phyloP scores from a whole-genome alignment of 2,888 invertebrate species.

The Thymelicus acteon region DNA sequence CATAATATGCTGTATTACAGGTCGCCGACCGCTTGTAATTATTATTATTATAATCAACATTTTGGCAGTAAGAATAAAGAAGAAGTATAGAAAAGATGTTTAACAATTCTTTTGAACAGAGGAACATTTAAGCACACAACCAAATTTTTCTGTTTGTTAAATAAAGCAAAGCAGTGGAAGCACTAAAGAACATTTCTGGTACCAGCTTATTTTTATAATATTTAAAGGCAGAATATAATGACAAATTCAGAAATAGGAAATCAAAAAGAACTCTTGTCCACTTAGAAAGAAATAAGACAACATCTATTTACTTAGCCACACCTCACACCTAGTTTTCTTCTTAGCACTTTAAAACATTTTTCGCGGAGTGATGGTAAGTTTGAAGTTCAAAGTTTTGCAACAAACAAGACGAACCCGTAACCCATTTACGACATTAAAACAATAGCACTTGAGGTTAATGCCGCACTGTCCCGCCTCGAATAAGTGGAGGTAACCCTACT shows the following conservation, averaged over 20 bases:
- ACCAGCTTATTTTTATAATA: too few species aligned
- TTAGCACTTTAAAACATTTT: conserved; percentile 31
- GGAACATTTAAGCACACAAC: too few species aligned
- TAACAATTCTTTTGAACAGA: too few species aligned
- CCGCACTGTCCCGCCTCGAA: conserved; percentile 40
- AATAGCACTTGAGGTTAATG: conserved; percentile 64
- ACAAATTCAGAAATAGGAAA: not conserved
- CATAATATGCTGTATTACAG: too few species aligned
- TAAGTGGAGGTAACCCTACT: conserved; percentile 16
- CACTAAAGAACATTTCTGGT: too few species aligned
- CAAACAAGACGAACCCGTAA: conserved; percentile 56
- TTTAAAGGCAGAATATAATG: too few species aligned
- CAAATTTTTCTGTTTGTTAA: too few species aligned
- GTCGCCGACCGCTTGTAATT: too few species aligned
- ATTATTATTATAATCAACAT: too few species aligned
- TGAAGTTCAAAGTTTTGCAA: conserved; percentile 35
- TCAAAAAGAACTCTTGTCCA: not conserved
- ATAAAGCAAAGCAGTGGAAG: too few species aligned
- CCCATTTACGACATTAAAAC: conserved; percentile 71
- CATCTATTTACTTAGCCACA: conserved; percentile 7
- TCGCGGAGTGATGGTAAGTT: conserved; percentile 31
- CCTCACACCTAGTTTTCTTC: conserved; percentile 29
- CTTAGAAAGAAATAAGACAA: conserved; percentile 3
- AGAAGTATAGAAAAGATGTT: too few species aligned
- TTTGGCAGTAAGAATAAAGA: too few species aligned